Conservation (phyloP, 2,888 invertebrate species). For the Philhelius pedissequus region DNA sequence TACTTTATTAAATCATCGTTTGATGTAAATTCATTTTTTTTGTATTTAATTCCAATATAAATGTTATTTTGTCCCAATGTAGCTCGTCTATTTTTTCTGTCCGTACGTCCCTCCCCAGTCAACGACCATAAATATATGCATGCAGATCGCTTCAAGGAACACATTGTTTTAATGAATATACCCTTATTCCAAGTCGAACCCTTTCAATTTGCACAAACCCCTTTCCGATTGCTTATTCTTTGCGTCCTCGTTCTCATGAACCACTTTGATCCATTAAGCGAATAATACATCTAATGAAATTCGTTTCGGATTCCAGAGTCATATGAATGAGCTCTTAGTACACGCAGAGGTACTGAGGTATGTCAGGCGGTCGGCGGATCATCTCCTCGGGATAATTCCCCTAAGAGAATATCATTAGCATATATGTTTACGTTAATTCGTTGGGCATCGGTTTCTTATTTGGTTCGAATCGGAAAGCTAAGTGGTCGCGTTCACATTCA, state of each 20-base stretch:
- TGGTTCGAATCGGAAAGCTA: slow-evolving; percentile 61
- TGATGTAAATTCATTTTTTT: no score
- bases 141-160: slow-evolving; percentile 40
- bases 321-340: slow-evolving; percentile 57
- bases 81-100: background rate
- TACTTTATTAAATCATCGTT: no score
- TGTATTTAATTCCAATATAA: no score
- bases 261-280: slow-evolving; percentile 62
- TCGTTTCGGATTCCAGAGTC: slow-evolving; percentile 25
- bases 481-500: slow-evolving; percentile 36
- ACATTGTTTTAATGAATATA: slow-evolving; percentile 64
- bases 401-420: slow-evolving; percentile 72
- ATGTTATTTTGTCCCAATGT: background rate
- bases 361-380: slow-evolving; percentile 30
- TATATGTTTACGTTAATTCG: slow-evolving; percentile 71
- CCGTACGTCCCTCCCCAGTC: background rate
- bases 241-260: slow-evolving; percentile 4
- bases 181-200: slow-evolving; percentile 14
- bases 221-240: slow-evolving; percentile 14
- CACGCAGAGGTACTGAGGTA: background rate
- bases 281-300: slow-evolving; percentile 68
- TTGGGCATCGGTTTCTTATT: slow-evolving; percentile 69
- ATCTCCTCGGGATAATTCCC: slow-evolving; percentile 52
- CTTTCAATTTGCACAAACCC: slow-evolving; percentile 17
- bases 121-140: background rate